Evolutionary conservation across 2,888 invertebrate genomes (phyloP), one percentile per base, ranked within the genome.

Genomic region (Campoplex nolae): DNA sequence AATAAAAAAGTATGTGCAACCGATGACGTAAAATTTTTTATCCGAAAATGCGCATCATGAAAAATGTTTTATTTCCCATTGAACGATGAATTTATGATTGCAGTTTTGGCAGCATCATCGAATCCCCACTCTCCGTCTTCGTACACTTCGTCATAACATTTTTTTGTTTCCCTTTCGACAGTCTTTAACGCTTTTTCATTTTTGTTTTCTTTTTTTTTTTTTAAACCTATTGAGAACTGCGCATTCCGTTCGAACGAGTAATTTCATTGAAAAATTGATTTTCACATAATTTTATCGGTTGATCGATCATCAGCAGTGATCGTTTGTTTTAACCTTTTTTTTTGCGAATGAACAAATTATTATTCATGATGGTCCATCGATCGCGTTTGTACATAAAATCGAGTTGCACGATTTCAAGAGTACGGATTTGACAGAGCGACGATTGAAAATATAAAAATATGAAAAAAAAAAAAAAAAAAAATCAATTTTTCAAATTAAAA

Each of bases 21-120:
- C 32, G 16, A 32, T 32, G 32, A 62, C 32, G 32, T 32, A 16
- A 32, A 28, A 13, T 62, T 32, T 62, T 7, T 62, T 62, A 62
- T 62, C 62, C 62, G 1, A 32, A 62, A 62, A 62, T 62, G 62
- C 32, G 32, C 13, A 62, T 2, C 16, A 32, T 62, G 9, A 16
- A 32, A 62, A 32, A 62, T 62, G 13, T 28, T 9, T 1, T 13
- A 28, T 11, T 58, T 4, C 23, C 35, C 18, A 71, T 75, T 58
- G n/a, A 67, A 76, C 65, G 76, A 65, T 23, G 28, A 82, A 42
- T 62, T 45, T 62, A 56, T 51, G 58, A 45, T 51, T 76, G 70
- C 23, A 75, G 62, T 38, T 83, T 86, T 86, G 83, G 86, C 83
- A 83, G 79, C 79, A 71, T 71, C 71, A 80, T 74, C 56, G 65